Percentiles rank a stretch among this genome's conserved stretches.
These are phyloP conservation scores for Ibidorhyncha struthersii DNA, from an alignment of 2,113 vertebrate genomes.

Conservation along the genomic window DNA sequence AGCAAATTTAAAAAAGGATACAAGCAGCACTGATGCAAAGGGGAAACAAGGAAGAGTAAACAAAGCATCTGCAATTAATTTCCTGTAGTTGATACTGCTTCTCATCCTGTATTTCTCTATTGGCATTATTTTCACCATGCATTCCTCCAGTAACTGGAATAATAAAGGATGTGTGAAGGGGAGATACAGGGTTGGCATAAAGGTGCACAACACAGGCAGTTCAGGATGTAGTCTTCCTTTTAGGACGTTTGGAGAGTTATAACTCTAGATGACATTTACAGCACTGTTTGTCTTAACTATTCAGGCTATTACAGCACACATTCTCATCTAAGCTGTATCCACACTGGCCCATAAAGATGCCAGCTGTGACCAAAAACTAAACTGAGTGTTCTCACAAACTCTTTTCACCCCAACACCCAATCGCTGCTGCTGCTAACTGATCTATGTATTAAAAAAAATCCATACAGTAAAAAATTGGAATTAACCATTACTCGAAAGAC, in stretches of 20 bases:
- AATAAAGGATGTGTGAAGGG: background rate
- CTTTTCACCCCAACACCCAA: background rate
- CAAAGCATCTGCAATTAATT: background rate
- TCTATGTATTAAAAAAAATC: background rate
- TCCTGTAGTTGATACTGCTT: background rate
- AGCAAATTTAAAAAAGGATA: background rate
- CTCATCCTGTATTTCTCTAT: background rate
- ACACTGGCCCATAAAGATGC: background rate
- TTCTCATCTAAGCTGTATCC: background rate
- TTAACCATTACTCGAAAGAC: background rate
- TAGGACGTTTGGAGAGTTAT: background rate
- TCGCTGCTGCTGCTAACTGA: background rate
- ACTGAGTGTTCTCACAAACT: background rate
- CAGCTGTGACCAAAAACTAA: background rate
- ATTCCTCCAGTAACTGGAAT: background rate
- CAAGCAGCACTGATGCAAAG: background rate
- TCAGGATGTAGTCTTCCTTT: background rate
- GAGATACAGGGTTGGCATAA: background rate
- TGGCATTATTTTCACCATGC: background rate
- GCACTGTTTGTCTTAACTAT: conserved; percentile 8
- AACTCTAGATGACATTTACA: conserved; percentile 3
- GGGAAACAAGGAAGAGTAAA: background rate
- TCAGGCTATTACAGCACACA: background rate
- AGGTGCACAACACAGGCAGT: background rate
- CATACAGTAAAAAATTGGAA: background rate